Evolutionary conservation across 2,797 vertebrate species (phyloP).

Genomic region (Mormyrus hasselquistii): DNA sequence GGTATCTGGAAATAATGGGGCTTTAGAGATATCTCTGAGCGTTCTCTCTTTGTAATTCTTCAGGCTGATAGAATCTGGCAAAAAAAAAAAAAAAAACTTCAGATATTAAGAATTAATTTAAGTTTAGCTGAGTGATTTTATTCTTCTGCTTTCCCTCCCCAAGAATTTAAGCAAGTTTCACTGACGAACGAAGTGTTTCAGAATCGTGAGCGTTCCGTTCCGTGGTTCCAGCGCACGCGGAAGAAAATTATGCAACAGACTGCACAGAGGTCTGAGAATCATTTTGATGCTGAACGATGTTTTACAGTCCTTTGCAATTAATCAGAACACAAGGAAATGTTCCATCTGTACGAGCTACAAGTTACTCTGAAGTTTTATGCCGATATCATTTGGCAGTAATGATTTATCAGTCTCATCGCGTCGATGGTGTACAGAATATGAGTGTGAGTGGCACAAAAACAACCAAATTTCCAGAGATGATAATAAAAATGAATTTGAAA

Average conservation of each 20-base stretch:
- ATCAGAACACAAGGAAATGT: not conserved
- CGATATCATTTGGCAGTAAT: not conserved
- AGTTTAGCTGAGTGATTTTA: constrained; percentile 55
- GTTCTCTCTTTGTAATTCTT: constrained; percentile 69
- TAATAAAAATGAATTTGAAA: not conserved
- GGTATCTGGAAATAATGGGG: constrained; percentile 70
- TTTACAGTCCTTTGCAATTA: constrained; percentile 1
- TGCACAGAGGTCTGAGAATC: not conserved
- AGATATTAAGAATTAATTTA: constrained; percentile 68
- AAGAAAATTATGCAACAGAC: constrained; percentile 1
- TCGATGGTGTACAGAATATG: not conserved
- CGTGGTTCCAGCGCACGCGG: not conserved
- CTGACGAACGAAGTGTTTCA: constrained; percentile 51
- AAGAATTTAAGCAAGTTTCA: constrained; percentile 56
- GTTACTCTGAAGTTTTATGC: not conserved
- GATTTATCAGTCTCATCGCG: not conserved
- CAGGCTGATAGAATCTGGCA: constrained; percentile 63
- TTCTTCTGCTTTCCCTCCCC: constrained; percentile 45
- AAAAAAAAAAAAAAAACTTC: constrained; percentile 44
- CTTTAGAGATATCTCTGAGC: constrained; percentile 62
- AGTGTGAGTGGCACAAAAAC: not conserved
- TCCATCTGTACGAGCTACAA: not conserved
- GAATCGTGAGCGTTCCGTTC: not conserved
- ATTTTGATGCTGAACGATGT: not conserved
- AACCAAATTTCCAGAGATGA: not conserved